These are phyloP conservation scores for Hephaestus fuliginosus DNA, from an alignment of 2,797 vertebrate genomes.

Conservation along the genomic window DNA sequence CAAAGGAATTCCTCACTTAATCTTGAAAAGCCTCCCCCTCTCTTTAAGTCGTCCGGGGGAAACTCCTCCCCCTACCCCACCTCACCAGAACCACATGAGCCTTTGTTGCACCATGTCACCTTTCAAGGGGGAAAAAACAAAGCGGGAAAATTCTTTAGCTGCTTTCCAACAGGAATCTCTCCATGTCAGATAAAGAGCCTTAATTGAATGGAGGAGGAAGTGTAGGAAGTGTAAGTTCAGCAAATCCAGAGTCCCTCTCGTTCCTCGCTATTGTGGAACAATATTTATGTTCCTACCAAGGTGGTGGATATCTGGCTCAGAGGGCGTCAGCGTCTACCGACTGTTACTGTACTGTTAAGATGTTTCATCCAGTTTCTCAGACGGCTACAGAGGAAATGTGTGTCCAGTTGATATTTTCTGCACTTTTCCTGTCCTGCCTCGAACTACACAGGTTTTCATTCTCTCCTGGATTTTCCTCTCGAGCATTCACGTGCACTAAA, in stretches of 20 bases:
- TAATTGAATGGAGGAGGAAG: constrained; percentile 86
- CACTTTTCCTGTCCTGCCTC: constrained; percentile 20
- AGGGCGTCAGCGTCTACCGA: constrained; percentile 39
- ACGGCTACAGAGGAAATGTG: constrained; percentile 23
- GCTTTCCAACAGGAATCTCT: constrained; percentile 79
- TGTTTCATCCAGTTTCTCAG: constrained; percentile 30
- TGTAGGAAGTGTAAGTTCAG: constrained; percentile 82
- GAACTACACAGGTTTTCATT: constrained; percentile 25
- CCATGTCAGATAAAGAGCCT: constrained; percentile 79
- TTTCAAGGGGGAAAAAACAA: constrained; percentile 57
- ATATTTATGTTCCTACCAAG: constrained; percentile 79
- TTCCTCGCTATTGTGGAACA: constrained; percentile 67
- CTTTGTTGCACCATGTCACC: constrained; percentile 70
- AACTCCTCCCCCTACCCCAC: constrained; percentile 19
- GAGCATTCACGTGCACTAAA: neutral
- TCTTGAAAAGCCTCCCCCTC: constrained; percentile 55
- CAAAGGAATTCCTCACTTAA: constrained; percentile 64
- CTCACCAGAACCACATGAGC: constrained; percentile 42
- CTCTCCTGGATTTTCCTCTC: constrained; percentile 8
- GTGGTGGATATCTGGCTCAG: constrained; percentile 61
- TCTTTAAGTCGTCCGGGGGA: constrained; percentile 46
- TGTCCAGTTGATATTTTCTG: constrained; percentile 33
- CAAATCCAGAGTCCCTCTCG: constrained; percentile 63
- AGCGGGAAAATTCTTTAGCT: constrained; percentile 64
- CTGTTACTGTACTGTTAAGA: constrained; percentile 21